Evolutionary conservation across 2,113 vertebrate species (phyloP), one percentile per base, ranked within the genome.

Genomic region (Rhineura floridana): DNA sequence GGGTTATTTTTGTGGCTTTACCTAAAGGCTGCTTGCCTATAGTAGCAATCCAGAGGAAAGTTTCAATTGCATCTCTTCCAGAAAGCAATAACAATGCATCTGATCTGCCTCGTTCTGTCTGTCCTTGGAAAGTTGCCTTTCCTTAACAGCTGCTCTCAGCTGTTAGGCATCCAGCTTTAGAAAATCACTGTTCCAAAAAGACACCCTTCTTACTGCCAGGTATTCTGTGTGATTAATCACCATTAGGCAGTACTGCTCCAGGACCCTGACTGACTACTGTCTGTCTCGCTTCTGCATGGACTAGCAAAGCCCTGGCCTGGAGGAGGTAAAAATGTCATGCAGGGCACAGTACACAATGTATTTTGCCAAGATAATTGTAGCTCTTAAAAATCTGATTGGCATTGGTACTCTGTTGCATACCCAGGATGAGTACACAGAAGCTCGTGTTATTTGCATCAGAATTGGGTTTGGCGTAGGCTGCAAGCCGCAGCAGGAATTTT

Each of bases 401-500:
- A 78, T 88, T 88, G 48, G 78, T 75, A 73, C 81, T 90, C 83
- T 91, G 59, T 85, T 77, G 87, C 88, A 81, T 46, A 90, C 89
- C 87, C 83, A 91, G 93, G 89, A 42, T 8, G 73, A 91, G 91
- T 88, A 88, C 83, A 81, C 3, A 1, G 90, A 89, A 88, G 88
- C 67, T 88, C 87, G 70, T 3, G 21, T 79, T 92, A 80, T 88
- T 91, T 95, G 91, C 91, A 88, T 93, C 90, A 94, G 88, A 62
- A 48, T 50, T 3, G 70, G 89, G 89, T 85, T 84, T 84, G 88
- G 87, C 90, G 86, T 95, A 85, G 90, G 70, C 91, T 93, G 90
- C 90, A 92, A 95, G 88, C 90, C 79, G 59, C 87, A 84, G 92
- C 89, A 81, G n/a, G 91, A 89, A 89, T 91, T 94, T 89, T 87